Evolutionary conservation across 2,113 vertebrate genomes (phyloP), one percentile per base, ranked within the genome.

Genomic region (Apteryx mantelli): DNA sequence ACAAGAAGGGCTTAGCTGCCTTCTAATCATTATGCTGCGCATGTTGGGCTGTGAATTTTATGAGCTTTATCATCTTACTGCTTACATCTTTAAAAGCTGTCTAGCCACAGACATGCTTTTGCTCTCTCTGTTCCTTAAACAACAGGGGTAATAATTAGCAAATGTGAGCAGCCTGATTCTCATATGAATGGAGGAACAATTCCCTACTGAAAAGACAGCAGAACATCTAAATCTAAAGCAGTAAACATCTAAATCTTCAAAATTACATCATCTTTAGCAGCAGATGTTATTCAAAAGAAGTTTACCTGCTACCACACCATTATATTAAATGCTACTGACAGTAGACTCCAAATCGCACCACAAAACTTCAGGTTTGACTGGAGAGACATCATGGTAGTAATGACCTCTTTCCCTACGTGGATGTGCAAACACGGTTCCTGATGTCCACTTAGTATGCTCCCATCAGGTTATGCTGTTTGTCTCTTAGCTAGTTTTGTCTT

Each of bases 201-300:
- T 21, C 1, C 56, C 42, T 87, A 92, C 81, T 93, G 91, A 81
- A 94, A 94, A 97, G 50, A 87, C 71, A 93, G 82, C 64, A 95
- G 34, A 82, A 89, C 30, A 34, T 34, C 30, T 60, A 60, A 34
- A 60, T 32, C 56, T 58, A 30, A 58, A 32, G 15, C 55, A 88
- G 77, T 66, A 97, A 96, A 97, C 65, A 86, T 53, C 64, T 52
- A 88, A 87, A 40, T 94, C 52, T 86, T 68, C 44, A 84, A 85
- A 95, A 86, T 79, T 70, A 96, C 70, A 88, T 38, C 91, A 90
- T 66, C 75, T 94, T 82, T 82, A 96, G 81, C 89, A 97, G 95
- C 68, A 97, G 94, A 91, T 77, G 36, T 63, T 55, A 91, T 66
- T 81, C 53, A 91, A 89, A 97, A 71, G 88, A 90, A 91, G 44